Conservation (phyloP, 64 coral and sea anemone genomes). For the Dendronephthya gigantea region DNA sequence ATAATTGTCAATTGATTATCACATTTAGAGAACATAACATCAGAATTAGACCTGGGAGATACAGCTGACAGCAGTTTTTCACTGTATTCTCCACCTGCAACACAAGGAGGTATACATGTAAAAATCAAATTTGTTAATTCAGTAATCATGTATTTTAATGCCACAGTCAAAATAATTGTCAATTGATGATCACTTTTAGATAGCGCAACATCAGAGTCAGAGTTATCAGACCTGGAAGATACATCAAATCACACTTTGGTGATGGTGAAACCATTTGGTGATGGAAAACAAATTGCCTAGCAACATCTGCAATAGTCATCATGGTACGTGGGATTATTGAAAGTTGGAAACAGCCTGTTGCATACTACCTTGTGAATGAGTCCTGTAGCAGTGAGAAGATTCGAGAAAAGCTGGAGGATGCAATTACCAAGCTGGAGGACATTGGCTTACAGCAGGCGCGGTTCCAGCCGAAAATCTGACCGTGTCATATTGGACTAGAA, state of each 20-base stretch:
- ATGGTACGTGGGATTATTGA: constrained; percentile 8
- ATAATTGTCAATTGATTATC: background rate
- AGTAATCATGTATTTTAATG: too few species aligned
- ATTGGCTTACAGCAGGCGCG: too few species aligned
- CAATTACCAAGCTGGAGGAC: too few species aligned
- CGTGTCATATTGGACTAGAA: too few species aligned
- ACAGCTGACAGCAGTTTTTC: background rate
- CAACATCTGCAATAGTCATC: background rate
- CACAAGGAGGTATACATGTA: background rate
- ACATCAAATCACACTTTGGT: background rate
- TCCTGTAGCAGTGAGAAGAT: too few species aligned
- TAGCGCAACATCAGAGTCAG: background rate
- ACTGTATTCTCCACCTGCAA: background rate
- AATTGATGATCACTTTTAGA: too few species aligned
- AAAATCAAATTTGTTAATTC: too few species aligned
- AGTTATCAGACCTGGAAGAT: background rate
- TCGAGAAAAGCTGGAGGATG: background rate
- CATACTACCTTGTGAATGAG: too few species aligned
- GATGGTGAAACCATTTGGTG: background rate
- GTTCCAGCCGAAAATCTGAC: too few species aligned
- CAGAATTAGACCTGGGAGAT: background rate
- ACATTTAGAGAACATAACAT: background rate
- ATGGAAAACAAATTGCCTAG: background rate
- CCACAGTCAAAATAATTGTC: too few species aligned
- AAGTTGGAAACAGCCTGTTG: too few species aligned